A percentile compares a stretch with the other conserved stretches of the same genome.
phyloP scores from a whole-genome alignment of 2,797 vertebrate species.

The Chaenodraco wilsoni region DNA sequence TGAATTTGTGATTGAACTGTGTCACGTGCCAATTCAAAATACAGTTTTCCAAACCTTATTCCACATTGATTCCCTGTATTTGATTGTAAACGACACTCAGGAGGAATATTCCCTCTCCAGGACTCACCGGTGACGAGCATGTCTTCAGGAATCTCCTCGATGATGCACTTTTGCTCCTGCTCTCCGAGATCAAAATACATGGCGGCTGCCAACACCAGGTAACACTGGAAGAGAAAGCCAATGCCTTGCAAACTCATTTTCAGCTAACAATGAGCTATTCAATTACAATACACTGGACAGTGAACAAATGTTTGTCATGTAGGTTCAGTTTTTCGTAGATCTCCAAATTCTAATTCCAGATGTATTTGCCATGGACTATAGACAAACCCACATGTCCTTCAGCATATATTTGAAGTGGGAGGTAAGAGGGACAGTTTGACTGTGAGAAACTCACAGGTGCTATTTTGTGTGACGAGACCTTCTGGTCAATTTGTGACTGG shows the following conservation, averaged over 20 bases:
- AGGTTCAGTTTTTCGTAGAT: conserved; percentile 13
- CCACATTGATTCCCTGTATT: conserved; percentile 7
- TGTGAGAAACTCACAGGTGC: conserved; percentile 80
- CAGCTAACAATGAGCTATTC: conserved; percentile 33
- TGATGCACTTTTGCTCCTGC: conserved; percentile 91
- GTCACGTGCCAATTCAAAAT: conserved; percentile 14
- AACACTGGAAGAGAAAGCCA: conserved; percentile 76
- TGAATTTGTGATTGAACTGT: conserved; percentile 2
- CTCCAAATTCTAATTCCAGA: background rate
- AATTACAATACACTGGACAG: conserved; percentile 17
- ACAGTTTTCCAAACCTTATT: conserved; percentile 5
- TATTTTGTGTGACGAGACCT: conserved; percentile 60
- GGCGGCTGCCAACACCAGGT: conserved; percentile 78
- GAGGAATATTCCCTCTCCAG: conserved; percentile 30
- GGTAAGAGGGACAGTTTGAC: background rate
- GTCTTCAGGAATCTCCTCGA: conserved; percentile 91
- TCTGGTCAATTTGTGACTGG: conserved; percentile 60
- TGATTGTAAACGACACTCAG: conserved; percentile 15
- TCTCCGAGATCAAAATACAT: conserved; percentile 91
- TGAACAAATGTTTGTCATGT: conserved; percentile 30
- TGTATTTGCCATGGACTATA: background rate
- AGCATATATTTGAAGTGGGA: conserved; percentile 1
- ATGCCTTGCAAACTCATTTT: conserved; percentile 72
- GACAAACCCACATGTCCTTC: background rate
- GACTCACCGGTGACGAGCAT: conserved; percentile 88